Evolutionary conservation across 2,113 vertebrate species (phyloP).

Genomic region (Butorides virescens): DNA sequence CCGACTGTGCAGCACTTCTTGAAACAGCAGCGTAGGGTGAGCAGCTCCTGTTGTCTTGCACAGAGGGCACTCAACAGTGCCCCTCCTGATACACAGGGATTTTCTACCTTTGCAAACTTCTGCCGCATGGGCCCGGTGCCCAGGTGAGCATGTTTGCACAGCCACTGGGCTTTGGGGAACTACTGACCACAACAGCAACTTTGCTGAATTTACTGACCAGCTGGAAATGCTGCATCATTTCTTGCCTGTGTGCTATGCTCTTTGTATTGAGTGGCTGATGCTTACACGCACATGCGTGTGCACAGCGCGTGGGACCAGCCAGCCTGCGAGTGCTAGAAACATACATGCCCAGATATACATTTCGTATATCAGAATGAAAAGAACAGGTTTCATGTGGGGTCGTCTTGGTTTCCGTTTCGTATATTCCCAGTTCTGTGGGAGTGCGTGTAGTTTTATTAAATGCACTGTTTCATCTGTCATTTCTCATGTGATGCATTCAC

Average conservation of each 20-base stretch:
- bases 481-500: background rate
- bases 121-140: accelerated
- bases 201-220: background rate
- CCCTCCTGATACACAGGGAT: background rate
- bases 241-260: accelerated
- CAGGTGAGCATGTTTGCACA: accelerated
- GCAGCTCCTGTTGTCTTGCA: background rate
- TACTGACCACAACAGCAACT: background rate
- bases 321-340: background rate
- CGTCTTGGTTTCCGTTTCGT: background rate
- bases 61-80: accelerated
- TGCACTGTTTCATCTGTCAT: background rate
- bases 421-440: background rate
- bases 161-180: background rate
- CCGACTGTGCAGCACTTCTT: background rate
- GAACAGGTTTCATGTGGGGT: background rate
- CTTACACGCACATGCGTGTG: accelerated
- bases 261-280: background rate
- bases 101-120: background rate
- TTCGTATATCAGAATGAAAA: background rate
- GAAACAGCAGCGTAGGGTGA: background rate
- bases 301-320: accelerated
- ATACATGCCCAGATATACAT: too few relatives aligned
- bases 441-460: background rate
- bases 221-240: background rate